phyloP scores from a whole-genome alignment of 1,140 invertebrate species.

The Neodiprion lecontei region DNA sequence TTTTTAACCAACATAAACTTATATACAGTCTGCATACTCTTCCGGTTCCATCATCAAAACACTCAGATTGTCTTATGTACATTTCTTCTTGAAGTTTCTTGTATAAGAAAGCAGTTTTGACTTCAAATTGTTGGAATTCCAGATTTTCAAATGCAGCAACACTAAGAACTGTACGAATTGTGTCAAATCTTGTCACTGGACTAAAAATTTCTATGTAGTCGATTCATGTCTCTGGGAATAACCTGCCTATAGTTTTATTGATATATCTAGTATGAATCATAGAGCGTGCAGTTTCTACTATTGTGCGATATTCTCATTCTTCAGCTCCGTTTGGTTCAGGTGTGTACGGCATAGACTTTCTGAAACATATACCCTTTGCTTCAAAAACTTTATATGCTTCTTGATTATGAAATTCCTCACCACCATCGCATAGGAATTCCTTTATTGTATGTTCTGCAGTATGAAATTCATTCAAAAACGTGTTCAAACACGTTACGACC shows the following conservation, averaged over 20 bases:
- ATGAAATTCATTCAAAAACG: conserved; percentile 28
- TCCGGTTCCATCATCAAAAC: conserved; percentile 32
- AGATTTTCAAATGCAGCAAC: conserved; percentile 29
- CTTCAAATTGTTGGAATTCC: conserved; percentile 35
- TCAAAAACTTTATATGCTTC: conserved; percentile 23
- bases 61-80: conserved; percentile 44
- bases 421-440: conserved; percentile 30
- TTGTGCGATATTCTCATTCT: conserved; percentile 43
- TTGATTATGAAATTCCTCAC: conserved; percentile 33
- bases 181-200: conserved; percentile 43
- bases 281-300: conserved; percentile 32
- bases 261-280: conserved; percentile 27
- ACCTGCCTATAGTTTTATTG: conserved; percentile 24
- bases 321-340: conserved; percentile 49
- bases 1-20: conserved; percentile 50
- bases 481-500: conserved; percentile 25
- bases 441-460: conserved; percentile 29
- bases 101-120: conserved; percentile 45
- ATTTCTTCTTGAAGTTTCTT: conserved; percentile 44
- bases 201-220: conserved; percentile 45
- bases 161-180: conserved; percentile 38
- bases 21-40: conserved; percentile 40
- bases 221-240: conserved; percentile 31
- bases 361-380: conserved; percentile 31
- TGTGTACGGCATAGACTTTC: conserved; percentile 42